Base-by-base conservation (phyloP, 2,888 invertebrate genomes). In the Lasiommata megera region DNA sequence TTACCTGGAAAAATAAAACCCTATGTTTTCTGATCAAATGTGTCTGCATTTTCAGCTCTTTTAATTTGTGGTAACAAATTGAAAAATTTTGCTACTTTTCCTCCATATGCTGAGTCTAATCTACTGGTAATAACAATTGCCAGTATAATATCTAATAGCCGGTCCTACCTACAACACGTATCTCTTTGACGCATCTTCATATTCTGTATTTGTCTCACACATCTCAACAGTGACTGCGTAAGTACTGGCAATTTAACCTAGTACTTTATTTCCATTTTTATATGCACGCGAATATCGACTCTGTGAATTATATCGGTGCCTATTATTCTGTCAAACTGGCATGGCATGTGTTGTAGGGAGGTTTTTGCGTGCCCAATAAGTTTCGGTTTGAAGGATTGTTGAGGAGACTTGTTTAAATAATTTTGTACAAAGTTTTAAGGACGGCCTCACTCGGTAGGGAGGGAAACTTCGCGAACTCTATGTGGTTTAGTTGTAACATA, bases 401-500 rank as follows among this genome's bases (percentile, higher is more conserved):
- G 62, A 68, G 70, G 64, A 68, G 70, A 60, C 79, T 80, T 81
- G 83, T 82, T 82, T 82, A 83, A 86, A 88, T 85, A 87, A 88
- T 87, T 84, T 85, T 66, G 81, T 80, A 82, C 82, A 80, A 83
- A 86, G 79, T 83, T 86, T 23, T 78, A 75, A 75, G 74, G 76
- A 78, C 82, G 81, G 84, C 80, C 77, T 83, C 79, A 76, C 68
- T 64, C 70, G 63, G 73, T 76, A 73, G 80, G 84, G 81, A 70
- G 23, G 77, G 64, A 75, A 85, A 83, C 76, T 86, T 84, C 38
- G 50, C 6, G 3, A 18, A 48, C 36, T 36, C 23, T 8, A 46
- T 16, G 31, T 46, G 29, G 17, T 28, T 46, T 23, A 37, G 16
- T 47, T 31, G 11, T 1, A 47, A 47, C 9, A 44, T 31, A 47